A percentile compares a stretch with the other conserved stretches of the same genome.
phyloP scores from a whole-genome alignment of 2,113 vertebrate genomes.

The Sterrhoptilus dennistouni region DNA sequence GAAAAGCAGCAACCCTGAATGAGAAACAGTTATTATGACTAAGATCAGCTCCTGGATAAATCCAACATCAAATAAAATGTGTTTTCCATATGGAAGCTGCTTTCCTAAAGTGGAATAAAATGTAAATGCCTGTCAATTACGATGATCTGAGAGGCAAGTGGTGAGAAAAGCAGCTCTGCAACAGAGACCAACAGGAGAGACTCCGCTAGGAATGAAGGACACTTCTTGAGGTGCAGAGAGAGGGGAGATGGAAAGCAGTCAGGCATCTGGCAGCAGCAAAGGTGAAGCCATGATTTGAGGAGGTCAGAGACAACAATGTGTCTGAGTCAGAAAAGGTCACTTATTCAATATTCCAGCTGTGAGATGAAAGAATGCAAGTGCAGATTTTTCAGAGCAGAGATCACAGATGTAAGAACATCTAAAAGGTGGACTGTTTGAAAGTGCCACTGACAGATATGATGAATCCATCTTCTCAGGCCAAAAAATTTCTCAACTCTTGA shows the following conservation, averaged over 20 bases:
- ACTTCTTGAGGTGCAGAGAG: background rate
- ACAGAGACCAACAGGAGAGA: slow-evolving; percentile 23
- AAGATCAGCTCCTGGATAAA: slow-evolving; percentile 49
- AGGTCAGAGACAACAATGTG: slow-evolving; percentile 50
- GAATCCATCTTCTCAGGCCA: background rate
- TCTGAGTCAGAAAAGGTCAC: slow-evolving; percentile 45
- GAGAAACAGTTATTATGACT: slow-evolving; percentile 37
- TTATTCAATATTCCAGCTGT: slow-evolving; percentile 52
- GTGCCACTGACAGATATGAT: background rate
- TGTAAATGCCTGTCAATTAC: slow-evolving; percentile 30
- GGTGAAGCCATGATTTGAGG: slow-evolving; percentile 29
- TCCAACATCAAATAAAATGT: slow-evolving; percentile 47
- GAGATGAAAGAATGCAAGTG: slow-evolving; percentile 45
- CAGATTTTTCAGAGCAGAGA: slow-evolving; percentile 25
- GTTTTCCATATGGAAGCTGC: slow-evolving; percentile 59
- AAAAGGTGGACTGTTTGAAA: slow-evolving; percentile 12
- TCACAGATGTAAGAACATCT: slow-evolving; percentile 44
- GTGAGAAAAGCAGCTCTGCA: slow-evolving; percentile 8
- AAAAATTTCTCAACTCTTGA: background rate
- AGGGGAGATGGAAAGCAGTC: slow-evolving; percentile 1
- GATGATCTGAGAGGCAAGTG: slow-evolving; percentile 15
- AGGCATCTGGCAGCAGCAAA: slow-evolving; percentile 44
- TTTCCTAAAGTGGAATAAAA: slow-evolving; percentile 43
- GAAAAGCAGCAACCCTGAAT: slow-evolving; percentile 36
- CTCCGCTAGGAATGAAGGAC: slow-evolving; percentile 1